Evolutionary conservation across 1,140 invertebrate genomes (phyloP), one percentile per base, ranked within the genome.

Genomic region (Plutomurus gul): DNA sequence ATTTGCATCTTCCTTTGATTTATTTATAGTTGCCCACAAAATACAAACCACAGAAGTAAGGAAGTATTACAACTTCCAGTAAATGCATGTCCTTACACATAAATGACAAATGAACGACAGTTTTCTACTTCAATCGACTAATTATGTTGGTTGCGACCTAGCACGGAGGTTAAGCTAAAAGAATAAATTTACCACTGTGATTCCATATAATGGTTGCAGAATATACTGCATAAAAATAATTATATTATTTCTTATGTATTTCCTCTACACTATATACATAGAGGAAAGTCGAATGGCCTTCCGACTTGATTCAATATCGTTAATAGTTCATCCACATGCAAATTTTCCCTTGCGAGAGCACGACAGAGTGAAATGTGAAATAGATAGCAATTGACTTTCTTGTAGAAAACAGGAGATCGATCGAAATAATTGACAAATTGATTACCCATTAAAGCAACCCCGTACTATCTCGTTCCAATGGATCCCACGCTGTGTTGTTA

Each of bases 371-470:
- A 8, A 10, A 7, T 13, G 2, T 43, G 39, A 43, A 10, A 43
- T 43, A 30, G 11, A 65, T 51, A 22, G 47, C 47, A 49, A 25
- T 49, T 22, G 47, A 3, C 47, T 1, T 49, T 49, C 37, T 39
- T 13, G 6, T 13, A 6, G 6, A 36, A 65, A 65, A 65, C 25
- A 65, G 27, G 16, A 65, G n/a, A 65, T 65, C 56, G 56, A 65
- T 65, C 27, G 18, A 65, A 65, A 65, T 65, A 65, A 65, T 65
- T 65, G 27, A 65, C 56, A 65, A 65, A 65, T 65, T 65, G 56
- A 65, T 65, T 33, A 65, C 22, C 56, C 56, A 65, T 65, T 65
- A 36, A 65, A 33, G 56, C 56, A 65, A 65, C 56, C 56, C 56
- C 36, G 16, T 33, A 33, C 56, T 65, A 27, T 65, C 56, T 65